Percentiles rank a stretch among this genome's conserved stretches.
phyloP scores from a whole-genome alignment of 2,797 vertebrate species.

The Falco peregrinus region DNA sequence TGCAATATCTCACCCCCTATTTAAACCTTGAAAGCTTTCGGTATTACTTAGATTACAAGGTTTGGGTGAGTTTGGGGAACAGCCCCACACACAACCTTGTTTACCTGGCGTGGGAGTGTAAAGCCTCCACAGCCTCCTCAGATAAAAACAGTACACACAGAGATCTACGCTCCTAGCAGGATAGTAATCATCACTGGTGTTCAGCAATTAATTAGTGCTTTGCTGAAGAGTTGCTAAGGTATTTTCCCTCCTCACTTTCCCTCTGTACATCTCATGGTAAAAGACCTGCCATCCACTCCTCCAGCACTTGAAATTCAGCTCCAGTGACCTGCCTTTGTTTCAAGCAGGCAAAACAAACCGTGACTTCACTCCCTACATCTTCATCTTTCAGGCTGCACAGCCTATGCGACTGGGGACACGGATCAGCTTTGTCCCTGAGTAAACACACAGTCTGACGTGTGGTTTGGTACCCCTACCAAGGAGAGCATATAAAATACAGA shows the following conservation, averaged over 20 bases:
- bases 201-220: background rate
- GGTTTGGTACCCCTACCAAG: background rate
- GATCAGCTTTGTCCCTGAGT: background rate
- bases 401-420: background rate
- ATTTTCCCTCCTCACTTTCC: background rate
- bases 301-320: background rate
- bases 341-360: background rate
- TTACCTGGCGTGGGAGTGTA: background rate
- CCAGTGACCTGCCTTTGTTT: background rate
- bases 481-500: background rate
- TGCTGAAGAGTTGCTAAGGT: background rate
- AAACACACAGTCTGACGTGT: background rate
- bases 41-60: background rate
- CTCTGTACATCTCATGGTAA: background rate
- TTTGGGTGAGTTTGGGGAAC: background rate
- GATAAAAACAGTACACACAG: background rate
- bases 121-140: background rate
- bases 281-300: background rate
- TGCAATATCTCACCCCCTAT: background rate
- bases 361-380: background rate
- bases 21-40: background rate
- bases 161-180: background rate
- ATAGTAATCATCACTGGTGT: background rate
- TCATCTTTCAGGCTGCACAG: background rate
- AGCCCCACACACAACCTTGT: background rate